A percentile compares a stretch with the other conserved stretches of the same genome.
Conservation (phyloP, 2,888 invertebrate species). For the Limenitis camilla region DNA sequence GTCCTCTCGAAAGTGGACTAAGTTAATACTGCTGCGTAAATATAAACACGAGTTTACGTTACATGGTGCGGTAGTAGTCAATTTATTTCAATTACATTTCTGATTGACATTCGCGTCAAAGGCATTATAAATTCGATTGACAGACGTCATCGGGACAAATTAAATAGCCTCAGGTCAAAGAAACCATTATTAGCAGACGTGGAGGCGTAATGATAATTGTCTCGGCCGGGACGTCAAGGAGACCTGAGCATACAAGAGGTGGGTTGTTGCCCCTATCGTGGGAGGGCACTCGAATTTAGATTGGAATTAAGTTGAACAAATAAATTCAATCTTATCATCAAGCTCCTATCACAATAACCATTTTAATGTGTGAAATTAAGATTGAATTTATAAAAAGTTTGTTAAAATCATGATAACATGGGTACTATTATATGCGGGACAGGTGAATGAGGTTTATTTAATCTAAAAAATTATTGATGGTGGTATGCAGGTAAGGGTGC, state of each 20-base stretch:
- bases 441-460: conserved; percentile 56
- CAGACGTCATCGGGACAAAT: conserved; percentile 51
- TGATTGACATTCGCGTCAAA: conserved; percentile 41
- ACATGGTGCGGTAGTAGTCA: conserved; percentile 24
- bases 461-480: conserved; percentile 23
- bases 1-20: conserved; percentile 50
- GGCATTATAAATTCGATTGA: conserved; percentile 40
- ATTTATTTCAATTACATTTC: conserved; percentile 16
- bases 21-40: conserved; percentile 54
- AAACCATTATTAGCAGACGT: conserved; percentile 50
- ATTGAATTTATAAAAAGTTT: conserved; percentile 29
- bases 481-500: conserved; percentile 59
- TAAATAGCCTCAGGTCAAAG: conserved; percentile 51
- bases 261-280: conserved; percentile 38
- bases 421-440: conserved; percentile 50
- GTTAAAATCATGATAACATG: conserved; percentile 43
- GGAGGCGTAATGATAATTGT: conserved; percentile 57
- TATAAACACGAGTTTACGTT: conserved; percentile 36
- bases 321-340: conserved; percentile 17
- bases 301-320: conserved; percentile 19
- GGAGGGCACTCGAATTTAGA: conserved; percentile 31
- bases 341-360: conserved; percentile 12
- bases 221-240: conserved; percentile 50
- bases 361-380: conserved; percentile 13
- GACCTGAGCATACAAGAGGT: conserved; percentile 50